phyloP scores from a whole-genome alignment of 2,797 vertebrate species.

The Monodelphis domestica region DNA sequence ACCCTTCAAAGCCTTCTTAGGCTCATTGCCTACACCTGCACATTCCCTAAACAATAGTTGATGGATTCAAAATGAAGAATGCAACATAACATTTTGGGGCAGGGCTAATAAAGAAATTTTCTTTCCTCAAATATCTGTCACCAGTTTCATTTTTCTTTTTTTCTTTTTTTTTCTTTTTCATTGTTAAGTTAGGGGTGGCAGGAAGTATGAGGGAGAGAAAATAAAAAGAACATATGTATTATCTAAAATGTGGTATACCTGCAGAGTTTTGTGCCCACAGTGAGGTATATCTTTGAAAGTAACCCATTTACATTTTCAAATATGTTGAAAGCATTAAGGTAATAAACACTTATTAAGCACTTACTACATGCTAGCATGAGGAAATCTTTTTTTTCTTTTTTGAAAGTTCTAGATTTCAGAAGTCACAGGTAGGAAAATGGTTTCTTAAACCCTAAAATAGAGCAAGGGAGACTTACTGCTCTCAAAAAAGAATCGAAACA shows the following conservation, averaged over 20 bases:
- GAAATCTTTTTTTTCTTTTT: slow-evolving; percentile 19
- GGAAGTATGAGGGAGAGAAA: background rate
- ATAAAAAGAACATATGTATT: background rate
- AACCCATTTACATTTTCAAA: background rate
- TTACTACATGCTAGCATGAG: background rate
- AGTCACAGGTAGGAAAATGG: background rate
- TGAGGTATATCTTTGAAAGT: background rate
- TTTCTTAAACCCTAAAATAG: background rate
- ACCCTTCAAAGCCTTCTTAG: too few relatives aligned
- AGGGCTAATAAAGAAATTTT: background rate
- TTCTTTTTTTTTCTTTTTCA: too few relatives aligned
- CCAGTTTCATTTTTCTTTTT: background rate
- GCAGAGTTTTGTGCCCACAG: background rate
- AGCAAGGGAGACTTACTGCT: slow-evolving; percentile 3
- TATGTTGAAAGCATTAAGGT: slow-evolving; percentile 8
- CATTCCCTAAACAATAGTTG: background rate
- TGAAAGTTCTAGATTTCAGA: slow-evolving; percentile 4
- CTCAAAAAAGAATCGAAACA: background rate
- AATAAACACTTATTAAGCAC: background rate
- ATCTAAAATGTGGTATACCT: background rate
- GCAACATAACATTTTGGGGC: background rate
- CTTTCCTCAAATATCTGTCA: background rate
- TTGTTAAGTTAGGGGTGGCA: background rate
- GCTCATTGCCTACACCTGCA: too few relatives aligned
- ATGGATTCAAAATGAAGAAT: background rate